Evolutionary conservation across 2,797 vertebrate genomes (phyloP), one percentile per base, ranked within the genome.

Genomic region (Eptatretus atami): DNA sequence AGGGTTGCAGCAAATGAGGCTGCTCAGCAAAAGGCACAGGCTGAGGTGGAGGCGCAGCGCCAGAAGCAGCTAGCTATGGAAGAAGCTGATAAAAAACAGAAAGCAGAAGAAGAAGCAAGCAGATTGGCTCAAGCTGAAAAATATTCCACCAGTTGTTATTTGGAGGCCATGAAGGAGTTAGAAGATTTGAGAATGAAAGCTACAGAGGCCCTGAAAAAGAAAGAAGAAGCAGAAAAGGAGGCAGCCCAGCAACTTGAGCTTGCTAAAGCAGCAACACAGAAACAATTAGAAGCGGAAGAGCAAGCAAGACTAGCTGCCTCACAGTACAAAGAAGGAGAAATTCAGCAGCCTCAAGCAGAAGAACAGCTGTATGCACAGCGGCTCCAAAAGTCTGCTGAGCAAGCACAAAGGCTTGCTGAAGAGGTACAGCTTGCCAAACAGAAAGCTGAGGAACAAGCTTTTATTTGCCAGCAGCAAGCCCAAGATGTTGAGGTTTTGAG

Each of bases 81-180:
- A 68, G 88, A 98, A 72, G 82, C 88, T 64, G 77, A 66, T 44
- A 79, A 77, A 65, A 80, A 86, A 64, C 78, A 77, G 0, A 87
- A 96, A 69, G 92, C 92, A 0, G 90, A 98, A 67, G 84, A 87
- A 10, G 88, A 83, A 12, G 81, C 95, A 1, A 87, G 80, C 68
- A 79, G 76, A 74, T 92, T 88, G 65, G 67, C 84, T 8, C 83
- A 76, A 0, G 90, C 90, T 0, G 92, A 98, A 70, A 75, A 87
- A 70, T 87, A 93, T 68, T 90, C 87, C 0, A 86, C 73, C 3
- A 76, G 83, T 63, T 88, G 96, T 70, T 77, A 82, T 54, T 81
- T 79, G 64, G 65, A 67, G 0, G 92, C 87, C 0, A 76, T 83
- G 67, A 86, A 87, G 1, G 92, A 96, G 69, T 82, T 94, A 1